Base-by-base conservation (phyloP, 2,113 vertebrate species). In the Chaenogobius annularis region DNA sequence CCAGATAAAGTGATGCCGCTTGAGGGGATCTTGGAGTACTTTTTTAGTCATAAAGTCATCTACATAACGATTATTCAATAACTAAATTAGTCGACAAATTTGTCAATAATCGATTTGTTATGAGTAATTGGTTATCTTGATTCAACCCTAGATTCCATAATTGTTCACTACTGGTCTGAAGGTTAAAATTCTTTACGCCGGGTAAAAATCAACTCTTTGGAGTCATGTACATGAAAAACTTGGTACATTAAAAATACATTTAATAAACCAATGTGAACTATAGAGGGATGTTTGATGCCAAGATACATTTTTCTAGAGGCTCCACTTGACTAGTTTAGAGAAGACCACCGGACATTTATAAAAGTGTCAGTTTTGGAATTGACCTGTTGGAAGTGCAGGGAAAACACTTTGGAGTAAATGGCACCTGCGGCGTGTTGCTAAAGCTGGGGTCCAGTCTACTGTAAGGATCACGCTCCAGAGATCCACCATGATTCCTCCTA, bases 401-500 rank as follows among this genome's bases (percentile, higher is more conserved):
- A 20, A n/a, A 54, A 54, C 17, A 23, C 13, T 23, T 1, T 1
- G 2, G 12, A 15, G 5, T 13, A 58, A 58, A n/a, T 44, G 23
- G 10, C 37, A 46, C 13, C 64, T 22, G n/a, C 1, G 13, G n/a
- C 1, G 13, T 7, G 19, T 7, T 43, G 37, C 68, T 37, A 50
- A 23, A 44, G n/a, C 1, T 1, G 12, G 40, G 8, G 68, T 79
- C 62, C 44, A 64, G 66, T 50, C n/a, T 75, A 50, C 22, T 37
- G 61, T 1, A 22, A 9, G 52, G 68, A 46, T 65, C 46, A 61
- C 22, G 47, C 0, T 68, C 79, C 73, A 74, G 59, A 20, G 69
- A 74, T 78, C 62, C 81, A 81, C 87, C 71, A 76, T 83, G 84
- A 81, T 69, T 69, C 69, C 72, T 20, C 17, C 73, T 80, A 88